Percentiles rank a stretch among this genome's conserved stretches.
phyloP scores from a whole-genome alignment of 2,113 vertebrate species.

The Argyrosomus japonicus region DNA sequence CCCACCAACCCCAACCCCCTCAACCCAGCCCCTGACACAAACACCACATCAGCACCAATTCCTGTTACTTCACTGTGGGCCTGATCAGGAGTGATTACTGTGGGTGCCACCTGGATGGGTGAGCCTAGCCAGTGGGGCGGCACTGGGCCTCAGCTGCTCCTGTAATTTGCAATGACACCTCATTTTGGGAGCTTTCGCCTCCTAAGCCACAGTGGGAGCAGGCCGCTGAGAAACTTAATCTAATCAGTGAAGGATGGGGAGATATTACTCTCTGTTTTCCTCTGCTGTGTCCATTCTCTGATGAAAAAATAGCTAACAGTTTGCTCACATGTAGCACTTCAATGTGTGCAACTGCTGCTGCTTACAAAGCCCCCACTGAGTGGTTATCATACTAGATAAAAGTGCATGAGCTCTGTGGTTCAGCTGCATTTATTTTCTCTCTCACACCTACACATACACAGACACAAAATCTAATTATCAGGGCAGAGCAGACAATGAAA shows the following conservation, averaged over 20 bases:
- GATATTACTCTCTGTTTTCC: conserved; percentile 81
- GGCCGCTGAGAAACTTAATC: conserved; percentile 76
- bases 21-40: conserved; percentile 80
- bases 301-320: conserved; percentile 38
- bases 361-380: background rate
- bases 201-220: conserved; percentile 44
- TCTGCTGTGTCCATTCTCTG: conserved; percentile 19
- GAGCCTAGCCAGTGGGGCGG: conserved; percentile 84
- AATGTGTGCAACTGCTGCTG: background rate
- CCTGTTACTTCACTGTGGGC: conserved; percentile 85
- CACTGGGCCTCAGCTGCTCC: conserved; percentile 82
- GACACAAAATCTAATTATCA: conserved; percentile 43
- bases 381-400: conserved; percentile 3
- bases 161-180: conserved; percentile 96
- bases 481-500: conserved; percentile 36
- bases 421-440: conserved; percentile 16
- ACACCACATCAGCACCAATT: conserved; percentile 91
- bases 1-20: background rate
- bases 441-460: conserved; percentile 20
- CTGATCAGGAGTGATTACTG: conserved; percentile 91
- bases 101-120: conserved; percentile 87
- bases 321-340: conserved; percentile 25
- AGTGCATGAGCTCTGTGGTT: background rate
- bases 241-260: conserved; percentile 82
- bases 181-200: conserved; percentile 89